phyloP scores from a whole-genome alignment of 2,888 invertebrate genomes.

The Mythimna ferrago region DNA sequence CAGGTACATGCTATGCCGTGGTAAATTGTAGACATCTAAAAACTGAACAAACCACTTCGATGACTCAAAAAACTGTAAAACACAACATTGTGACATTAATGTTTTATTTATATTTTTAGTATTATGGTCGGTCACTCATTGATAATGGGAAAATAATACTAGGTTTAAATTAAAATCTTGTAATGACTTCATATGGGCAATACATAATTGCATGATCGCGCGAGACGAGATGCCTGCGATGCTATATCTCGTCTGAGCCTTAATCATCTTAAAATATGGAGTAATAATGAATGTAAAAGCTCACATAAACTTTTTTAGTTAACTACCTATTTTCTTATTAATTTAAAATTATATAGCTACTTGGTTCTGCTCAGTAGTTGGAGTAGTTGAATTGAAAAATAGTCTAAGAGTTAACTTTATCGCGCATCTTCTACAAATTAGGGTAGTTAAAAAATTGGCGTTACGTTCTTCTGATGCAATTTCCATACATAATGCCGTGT shows the following conservation, averaged over 20 bases:
- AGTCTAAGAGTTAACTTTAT: background rate
- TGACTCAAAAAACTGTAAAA: conserved; percentile 50
- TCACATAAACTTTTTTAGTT: conserved; percentile 12
- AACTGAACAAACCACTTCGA: conserved; percentile 57
- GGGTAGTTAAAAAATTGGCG: background rate
- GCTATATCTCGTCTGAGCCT: conserved; percentile 45
- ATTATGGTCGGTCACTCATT: conserved; percentile 59
- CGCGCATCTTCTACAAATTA: background rate
- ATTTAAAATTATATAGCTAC: conserved; percentile 33
- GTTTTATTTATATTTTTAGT: conserved; percentile 67
- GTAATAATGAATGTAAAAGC: conserved; percentile 47
- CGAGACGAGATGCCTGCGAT: conserved; percentile 11
- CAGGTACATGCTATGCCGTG: conserved; percentile 18
- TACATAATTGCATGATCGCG: conserved; percentile 65
- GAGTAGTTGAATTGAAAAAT: conserved; percentile 31
- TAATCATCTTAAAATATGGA: conserved; percentile 54
- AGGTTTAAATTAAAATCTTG: conserved; percentile 71
- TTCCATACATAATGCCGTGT: background rate
- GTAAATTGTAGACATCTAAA: conserved; percentile 56
- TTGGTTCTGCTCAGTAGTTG: conserved; percentile 1
- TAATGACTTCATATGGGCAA: conserved; percentile 71
- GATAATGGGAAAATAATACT: conserved; percentile 76
- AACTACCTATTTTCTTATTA: conserved; percentile 10
- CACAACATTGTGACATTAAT: conserved; percentile 58
- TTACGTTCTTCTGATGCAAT: background rate